A percentile compares a stretch with the other conserved stretches of the same genome.
Conservation (phyloP, 2,888 invertebrate genomes). For the Agrotis exclamationis region DNA sequence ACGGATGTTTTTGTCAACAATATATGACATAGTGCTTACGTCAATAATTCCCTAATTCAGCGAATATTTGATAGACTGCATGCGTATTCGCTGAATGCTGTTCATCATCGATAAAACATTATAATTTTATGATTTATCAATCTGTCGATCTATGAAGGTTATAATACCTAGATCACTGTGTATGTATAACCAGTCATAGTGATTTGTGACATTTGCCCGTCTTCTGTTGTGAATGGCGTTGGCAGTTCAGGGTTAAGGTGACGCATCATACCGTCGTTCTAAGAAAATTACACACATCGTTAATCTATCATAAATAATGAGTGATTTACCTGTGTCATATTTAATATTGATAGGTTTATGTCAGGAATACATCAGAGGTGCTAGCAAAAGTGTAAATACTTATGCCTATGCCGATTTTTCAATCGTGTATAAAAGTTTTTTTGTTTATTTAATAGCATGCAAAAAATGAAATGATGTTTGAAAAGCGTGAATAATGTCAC, state of each 20-base stretch:
- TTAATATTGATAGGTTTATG: conserved; percentile 3
- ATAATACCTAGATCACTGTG: not conserved
- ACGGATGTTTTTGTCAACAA: no score
- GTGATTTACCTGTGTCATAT: conserved; percentile 20
- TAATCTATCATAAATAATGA: conserved; percentile 7
- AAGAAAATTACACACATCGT: conserved; percentile 2
- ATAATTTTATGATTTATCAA: not conserved
- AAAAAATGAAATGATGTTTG: no score
- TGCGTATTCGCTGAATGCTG: no score
- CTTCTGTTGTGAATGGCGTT: conserved; percentile 5
- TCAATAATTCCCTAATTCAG: no score
- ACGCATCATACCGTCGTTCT: conserved; percentile 14
- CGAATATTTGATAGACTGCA: no score
- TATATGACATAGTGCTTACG: no score
- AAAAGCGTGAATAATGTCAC: no score
- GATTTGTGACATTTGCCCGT: conserved; percentile 17
- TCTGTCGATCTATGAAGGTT: not conserved
- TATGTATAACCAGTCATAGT: not conserved
- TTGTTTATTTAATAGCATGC: no score
- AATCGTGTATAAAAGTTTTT: no score
- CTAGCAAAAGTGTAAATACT: no score
- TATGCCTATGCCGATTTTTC: no score
- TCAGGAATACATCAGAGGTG: not conserved
- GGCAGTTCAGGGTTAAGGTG: conserved; percentile 22
- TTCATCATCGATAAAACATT: no score